Conservation (phyloP, 2,797 vertebrate species). For the Cyclopterus lumpus region DNA sequence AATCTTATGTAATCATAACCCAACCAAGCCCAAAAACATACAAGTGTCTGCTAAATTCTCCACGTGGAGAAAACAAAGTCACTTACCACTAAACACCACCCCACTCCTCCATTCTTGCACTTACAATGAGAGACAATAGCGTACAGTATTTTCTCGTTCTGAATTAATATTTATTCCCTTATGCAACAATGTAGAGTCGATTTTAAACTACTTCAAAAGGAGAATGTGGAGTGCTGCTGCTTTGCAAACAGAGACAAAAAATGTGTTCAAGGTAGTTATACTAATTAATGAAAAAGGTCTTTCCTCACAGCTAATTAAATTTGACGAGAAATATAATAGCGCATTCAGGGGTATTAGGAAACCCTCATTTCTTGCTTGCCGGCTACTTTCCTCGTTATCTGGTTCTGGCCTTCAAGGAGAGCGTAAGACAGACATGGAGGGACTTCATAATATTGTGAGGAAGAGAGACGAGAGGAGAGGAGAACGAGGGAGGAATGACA, state of each 20-base stretch:
- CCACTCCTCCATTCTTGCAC: background rate
- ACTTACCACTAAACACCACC: background rate
- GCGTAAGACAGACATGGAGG: constrained; percentile 17
- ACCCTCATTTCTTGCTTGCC: constrained; percentile 41
- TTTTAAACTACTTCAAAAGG: constrained; percentile 34
- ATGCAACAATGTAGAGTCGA: background rate
- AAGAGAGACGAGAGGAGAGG: background rate
- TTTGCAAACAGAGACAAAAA: constrained; percentile 24
- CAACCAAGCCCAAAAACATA: background rate
- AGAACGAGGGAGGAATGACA: constrained; percentile 43
- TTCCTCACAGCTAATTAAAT: constrained; percentile 61
- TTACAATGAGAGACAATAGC: background rate
- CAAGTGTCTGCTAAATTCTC: background rate
- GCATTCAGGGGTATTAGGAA: constrained; percentile 50
- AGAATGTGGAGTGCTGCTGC: constrained; percentile 17
- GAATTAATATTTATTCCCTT: constrained; percentile 11
- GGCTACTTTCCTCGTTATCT: constrained; percentile 51
- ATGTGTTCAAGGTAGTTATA: constrained; percentile 12
- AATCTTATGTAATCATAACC: background rate
- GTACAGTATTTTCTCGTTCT: background rate
- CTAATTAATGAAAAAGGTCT: constrained; percentile 39
- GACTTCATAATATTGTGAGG: constrained; percentile 37
- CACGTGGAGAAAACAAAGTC: background rate
- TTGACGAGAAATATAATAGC: constrained; percentile 55
- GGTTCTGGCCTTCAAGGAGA: constrained; percentile 49